Conservation (phyloP, 2,113 vertebrate species). For the Equus przewalskii region DNA sequence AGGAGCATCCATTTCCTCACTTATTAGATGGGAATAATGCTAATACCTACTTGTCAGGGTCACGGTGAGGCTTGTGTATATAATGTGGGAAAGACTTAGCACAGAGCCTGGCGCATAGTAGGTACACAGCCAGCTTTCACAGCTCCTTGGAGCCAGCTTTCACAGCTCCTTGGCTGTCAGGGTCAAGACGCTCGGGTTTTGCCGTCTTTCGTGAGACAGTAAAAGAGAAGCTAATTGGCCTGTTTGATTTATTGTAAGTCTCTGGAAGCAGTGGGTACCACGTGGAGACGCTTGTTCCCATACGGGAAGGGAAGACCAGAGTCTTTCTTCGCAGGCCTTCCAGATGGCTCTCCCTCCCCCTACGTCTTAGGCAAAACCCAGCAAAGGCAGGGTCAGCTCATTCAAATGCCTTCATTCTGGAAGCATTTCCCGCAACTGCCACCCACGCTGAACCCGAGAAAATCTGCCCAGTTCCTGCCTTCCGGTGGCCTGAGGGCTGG, state of each 20-base stretch:
- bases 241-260: neutral
- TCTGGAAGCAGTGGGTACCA: neutral
- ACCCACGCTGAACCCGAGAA: neutral
- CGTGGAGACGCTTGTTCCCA: neutral
- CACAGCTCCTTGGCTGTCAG: neutral
- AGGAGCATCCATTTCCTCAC: neutral
- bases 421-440: neutral
- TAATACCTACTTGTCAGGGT: neutral
- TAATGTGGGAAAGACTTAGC: neutral
- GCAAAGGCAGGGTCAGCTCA: neutral
- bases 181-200: neutral
- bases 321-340: neutral
- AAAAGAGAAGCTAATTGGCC: neutral
- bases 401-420: neutral
- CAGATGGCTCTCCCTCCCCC: neutral
- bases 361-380: neutral
- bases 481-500: neutral
- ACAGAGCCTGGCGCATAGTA: neutral
- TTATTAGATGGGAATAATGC: neutral
- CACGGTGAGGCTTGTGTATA: neutral
- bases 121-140: too few relatives aligned
- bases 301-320: neutral
- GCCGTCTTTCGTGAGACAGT: fast-evolving
- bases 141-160: neutral
- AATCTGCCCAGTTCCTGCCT: neutral